Conservation (phyloP, 2,797 vertebrate genomes). For the Scarus forsteni region DNA sequence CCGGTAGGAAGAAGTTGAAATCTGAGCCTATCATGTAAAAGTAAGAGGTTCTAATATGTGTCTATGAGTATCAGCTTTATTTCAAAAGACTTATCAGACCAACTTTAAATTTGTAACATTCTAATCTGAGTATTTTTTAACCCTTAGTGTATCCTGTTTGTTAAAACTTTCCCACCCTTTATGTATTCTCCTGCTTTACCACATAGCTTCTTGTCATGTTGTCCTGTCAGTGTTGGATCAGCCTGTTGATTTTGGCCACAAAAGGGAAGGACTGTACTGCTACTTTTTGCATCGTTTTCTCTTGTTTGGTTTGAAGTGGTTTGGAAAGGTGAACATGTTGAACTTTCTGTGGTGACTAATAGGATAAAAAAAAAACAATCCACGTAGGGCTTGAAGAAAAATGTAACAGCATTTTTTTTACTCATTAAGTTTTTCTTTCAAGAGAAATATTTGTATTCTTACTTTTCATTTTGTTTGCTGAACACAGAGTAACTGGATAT, state of each 20-base stretch:
- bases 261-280: conserved; percentile 56
- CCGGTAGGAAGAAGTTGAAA: neutral
- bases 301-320: conserved; percentile 51
- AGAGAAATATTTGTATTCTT: conserved; percentile 46
- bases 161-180: conserved; percentile 24
- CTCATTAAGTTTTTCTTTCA: conserved; percentile 32
- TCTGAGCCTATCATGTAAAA: neutral
- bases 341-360: conserved; percentile 14
- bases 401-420: conserved; percentile 19
- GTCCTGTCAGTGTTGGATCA: conserved; percentile 29
- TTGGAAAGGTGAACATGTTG: conserved; percentile 27
- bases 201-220: neutral
- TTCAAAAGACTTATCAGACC: neutral
- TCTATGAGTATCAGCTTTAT: neutral
- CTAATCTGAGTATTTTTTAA: conserved; percentile 8
- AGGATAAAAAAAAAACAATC: conserved; percentile 3
- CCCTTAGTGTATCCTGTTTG: conserved; percentile 6
- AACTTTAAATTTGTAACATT: neutral
- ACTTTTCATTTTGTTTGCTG: conserved; percentile 17
- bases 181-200: neutral
- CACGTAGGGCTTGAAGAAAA: conserved; percentile 21
- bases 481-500: conserved; percentile 42
- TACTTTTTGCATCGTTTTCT: conserved; percentile 4
- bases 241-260: conserved; percentile 32
- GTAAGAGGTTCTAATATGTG: neutral